phyloP scores from a whole-genome alignment of 2,888 invertebrate genomes.

The Drosophila buzzatii region DNA sequence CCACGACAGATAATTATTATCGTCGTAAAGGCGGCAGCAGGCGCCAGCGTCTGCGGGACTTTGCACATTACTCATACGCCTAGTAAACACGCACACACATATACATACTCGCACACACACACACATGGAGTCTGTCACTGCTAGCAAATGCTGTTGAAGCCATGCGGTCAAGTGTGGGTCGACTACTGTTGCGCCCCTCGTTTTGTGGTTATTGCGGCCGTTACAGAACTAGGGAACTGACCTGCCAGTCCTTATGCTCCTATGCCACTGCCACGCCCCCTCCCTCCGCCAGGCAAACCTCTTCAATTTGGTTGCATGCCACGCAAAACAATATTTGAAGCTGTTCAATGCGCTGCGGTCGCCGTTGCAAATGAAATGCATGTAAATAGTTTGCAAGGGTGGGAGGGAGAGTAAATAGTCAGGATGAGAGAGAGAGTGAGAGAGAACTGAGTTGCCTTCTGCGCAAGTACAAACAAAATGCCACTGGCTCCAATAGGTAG shows the following conservation, averaged over 20 bases:
- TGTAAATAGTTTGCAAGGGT: constrained; percentile 14
- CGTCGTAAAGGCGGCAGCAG: constrained; percentile 13
- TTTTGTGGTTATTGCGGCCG: constrained; percentile 24
- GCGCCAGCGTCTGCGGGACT: constrained; percentile 4
- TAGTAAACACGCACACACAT: constrained; percentile 8
- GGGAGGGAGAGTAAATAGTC: background rate
- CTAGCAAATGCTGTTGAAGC: constrained; percentile 21
- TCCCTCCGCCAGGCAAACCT: background rate
- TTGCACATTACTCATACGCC: constrained; percentile 54
- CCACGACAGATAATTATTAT: constrained; percentile 58
- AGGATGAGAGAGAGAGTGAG: background rate
- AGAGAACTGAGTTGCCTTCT: constrained; percentile 19
- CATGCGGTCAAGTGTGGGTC: constrained; percentile 61
- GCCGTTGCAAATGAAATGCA: constrained; percentile 21
- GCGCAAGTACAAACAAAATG: constrained; percentile 78
- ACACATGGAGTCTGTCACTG: background rate
- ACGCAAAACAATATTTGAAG: constrained; percentile 31
- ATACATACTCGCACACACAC: background rate
- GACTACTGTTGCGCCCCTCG: constrained; percentile 53
- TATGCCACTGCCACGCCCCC: background rate
- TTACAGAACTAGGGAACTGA: background rate
- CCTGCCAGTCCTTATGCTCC: background rate
- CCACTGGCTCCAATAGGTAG: constrained; percentile 13
- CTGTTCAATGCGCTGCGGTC: constrained; percentile 43
- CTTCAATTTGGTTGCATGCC: constrained; percentile 27